Evolutionary conservation across 2,797 vertebrate genomes (phyloP).

Genomic region (Naso thynnoides): DNA sequence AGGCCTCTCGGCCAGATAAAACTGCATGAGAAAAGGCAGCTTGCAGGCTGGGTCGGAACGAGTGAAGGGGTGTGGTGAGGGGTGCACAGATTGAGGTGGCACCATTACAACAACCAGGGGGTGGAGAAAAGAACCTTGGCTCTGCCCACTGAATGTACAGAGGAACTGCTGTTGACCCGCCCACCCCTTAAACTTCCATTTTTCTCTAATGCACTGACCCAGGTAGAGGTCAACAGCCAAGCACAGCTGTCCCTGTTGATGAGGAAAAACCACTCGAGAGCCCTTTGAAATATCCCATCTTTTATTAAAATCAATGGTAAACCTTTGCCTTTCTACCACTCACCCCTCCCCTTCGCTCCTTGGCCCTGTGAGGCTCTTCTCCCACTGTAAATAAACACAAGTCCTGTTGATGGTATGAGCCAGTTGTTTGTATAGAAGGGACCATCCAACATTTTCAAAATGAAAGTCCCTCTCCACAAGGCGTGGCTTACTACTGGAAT

Average conservation of each 20-base stretch:
- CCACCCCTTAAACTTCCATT: slow-evolving; percentile 58
- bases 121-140: slow-evolving; percentile 55
- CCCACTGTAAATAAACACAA: slow-evolving; percentile 83
- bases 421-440: slow-evolving; percentile 82
- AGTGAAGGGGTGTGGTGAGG: slow-evolving; percentile 49
- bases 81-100: slow-evolving; percentile 54
- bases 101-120: slow-evolving; percentile 44
- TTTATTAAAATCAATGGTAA: slow-evolving; percentile 51
- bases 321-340: slow-evolving; percentile 55
- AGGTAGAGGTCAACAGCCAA: slow-evolving; percentile 74
- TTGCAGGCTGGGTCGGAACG: slow-evolving; percentile 61
- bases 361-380: slow-evolving; percentile 58
- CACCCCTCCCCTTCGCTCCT: slow-evolving; percentile 43
- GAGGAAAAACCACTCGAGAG: slow-evolving; percentile 62
- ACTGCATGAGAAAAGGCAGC: slow-evolving; percentile 76
- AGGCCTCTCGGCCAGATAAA: slow-evolving; percentile 50
- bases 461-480: slow-evolving; percentile 78
- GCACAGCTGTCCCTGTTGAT: slow-evolving; percentile 64
- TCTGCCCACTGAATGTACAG: slow-evolving; percentile 84
- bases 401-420: slow-evolving; percentile 82
- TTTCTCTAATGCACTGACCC: slow-evolving; percentile 76
- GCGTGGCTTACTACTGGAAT: slow-evolving; percentile 88
- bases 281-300: slow-evolving; percentile 43
- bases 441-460: slow-evolving; percentile 79
- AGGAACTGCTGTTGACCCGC: slow-evolving; percentile 73